phyloP scores from a whole-genome alignment of 1,140 invertebrate genomes.

The Atta texana region DNA sequence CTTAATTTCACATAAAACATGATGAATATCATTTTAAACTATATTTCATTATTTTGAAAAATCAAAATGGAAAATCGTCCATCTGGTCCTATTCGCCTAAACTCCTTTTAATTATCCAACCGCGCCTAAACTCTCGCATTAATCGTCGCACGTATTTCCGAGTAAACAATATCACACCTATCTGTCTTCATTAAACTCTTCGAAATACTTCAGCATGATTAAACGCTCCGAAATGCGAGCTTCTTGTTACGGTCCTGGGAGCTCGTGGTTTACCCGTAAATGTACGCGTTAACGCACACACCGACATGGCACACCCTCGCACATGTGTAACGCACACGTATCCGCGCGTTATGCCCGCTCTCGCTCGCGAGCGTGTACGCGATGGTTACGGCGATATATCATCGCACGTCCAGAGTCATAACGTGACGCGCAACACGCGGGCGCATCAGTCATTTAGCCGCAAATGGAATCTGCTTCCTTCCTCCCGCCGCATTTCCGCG shows the following conservation, averaged over 20 bases:
- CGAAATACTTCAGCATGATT: constrained; percentile 55
- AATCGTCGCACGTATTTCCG: constrained; percentile 59
- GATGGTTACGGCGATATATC: constrained; percentile 79
- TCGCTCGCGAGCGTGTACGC: constrained; percentile 46
- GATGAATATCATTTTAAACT: constrained; percentile 2
- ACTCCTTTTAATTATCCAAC: constrained; percentile 51
- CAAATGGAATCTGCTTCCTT: constrained; percentile 82
- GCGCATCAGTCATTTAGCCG: constrained; percentile 84
- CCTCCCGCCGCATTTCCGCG: constrained; percentile 74
- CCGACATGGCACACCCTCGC: neutral
- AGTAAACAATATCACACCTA: constrained; percentile 61
- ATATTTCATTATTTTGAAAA: constrained; percentile 17
- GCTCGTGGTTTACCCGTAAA: constrained; percentile 57
- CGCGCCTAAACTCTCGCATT: constrained; percentile 46
- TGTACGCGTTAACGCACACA: constrained; percentile 57
- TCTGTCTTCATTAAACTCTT: constrained; percentile 68
- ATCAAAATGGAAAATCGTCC: constrained; percentile 6
- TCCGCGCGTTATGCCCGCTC: constrained; percentile 39
- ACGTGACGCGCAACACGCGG: constrained; percentile 78
- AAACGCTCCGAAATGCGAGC: constrained; percentile 60
- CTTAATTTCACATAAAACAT: neutral
- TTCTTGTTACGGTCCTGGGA: constrained; percentile 59
- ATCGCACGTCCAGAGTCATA: constrained; percentile 83
- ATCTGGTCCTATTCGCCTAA: neutral
- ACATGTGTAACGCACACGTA: constrained; percentile 11